phyloP scores from a whole-genome alignment of 2,797 vertebrate genomes.

The Falco cherrug region DNA sequence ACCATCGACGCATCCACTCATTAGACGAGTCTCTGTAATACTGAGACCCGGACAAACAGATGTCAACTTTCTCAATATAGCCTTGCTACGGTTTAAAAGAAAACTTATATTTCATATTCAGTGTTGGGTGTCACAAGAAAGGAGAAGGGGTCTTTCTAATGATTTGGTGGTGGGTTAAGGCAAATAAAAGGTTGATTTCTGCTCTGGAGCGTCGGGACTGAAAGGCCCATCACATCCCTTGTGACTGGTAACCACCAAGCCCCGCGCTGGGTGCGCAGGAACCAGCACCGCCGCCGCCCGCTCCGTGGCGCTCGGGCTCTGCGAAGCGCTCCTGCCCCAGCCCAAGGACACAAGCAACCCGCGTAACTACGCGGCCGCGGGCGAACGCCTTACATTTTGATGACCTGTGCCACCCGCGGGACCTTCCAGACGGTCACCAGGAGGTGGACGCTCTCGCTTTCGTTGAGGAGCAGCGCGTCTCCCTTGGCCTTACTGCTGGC shows the following conservation, averaged over 20 bases:
- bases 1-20: not conserved
- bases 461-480: not conserved
- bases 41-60: fast-evolving
- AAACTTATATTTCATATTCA: not conserved
- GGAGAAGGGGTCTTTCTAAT: not conserved
- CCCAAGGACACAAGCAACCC: not conserved
- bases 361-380: fast-evolving
- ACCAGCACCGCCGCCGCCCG: fast-evolving
- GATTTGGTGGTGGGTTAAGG: not conserved
- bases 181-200: fast-evolving
- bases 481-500: not conserved
- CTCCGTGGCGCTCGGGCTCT: fast-evolving
- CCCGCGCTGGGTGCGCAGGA: fast-evolving
- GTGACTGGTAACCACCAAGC: not conserved
- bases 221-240: not conserved
- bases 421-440: slow-evolving; percentile 54
- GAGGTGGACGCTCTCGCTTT: not conserved
- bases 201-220: not conserved
- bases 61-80: fast-evolving
- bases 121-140: not conserved
- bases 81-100: not conserved
- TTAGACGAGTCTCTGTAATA: too few species aligned
- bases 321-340: fast-evolving
- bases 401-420: not conserved
- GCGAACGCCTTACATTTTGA: not conserved